Conservation (phyloP, 53 echinoderm and acorn worm species). For the Paracentrotus lividus region DNA sequence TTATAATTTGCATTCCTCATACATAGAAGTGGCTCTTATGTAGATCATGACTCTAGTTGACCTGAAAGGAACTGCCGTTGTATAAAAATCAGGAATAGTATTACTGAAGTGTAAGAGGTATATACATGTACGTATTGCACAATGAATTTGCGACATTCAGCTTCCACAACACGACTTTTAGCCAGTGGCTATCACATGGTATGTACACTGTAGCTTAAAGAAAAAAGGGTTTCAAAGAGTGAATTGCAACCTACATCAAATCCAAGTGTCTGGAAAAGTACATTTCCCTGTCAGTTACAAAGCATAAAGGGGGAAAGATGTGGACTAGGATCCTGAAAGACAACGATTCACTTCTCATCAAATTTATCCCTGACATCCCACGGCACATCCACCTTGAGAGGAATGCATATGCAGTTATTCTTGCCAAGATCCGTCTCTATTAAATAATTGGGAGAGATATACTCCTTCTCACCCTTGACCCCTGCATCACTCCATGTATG, state of each 20-base stretch:
- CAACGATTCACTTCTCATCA: conserved; percentile 4
- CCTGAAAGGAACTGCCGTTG: neutral
- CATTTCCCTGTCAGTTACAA: neutral
- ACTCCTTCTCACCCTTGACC: conserved; percentile 86
- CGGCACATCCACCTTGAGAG: conserved; percentile 81
- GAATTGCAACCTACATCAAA: no score
- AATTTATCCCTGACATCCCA: conserved; percentile 65
- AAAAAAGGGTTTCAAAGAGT: no score
- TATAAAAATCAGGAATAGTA: no score
- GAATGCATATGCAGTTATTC: conserved; percentile 69
- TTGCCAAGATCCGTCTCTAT: conserved; percentile 72
- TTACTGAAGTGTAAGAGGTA: no score
- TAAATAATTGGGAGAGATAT: conserved; percentile 82
- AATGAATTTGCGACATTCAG: no score
- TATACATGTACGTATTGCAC: no score
- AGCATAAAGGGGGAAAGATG: neutral
- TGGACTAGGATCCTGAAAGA: neutral
- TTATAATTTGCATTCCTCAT: no score
- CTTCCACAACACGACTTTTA: no score
- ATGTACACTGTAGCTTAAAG: no score
- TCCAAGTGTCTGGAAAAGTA: no score
- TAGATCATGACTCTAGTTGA: neutral
- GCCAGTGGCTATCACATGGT: no score
- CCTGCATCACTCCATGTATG: conserved; percentile 85
- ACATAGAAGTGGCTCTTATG: neutral